Base-by-base conservation (phyloP, 2,888 invertebrate genomes). In the Tenthredo livida region DNA sequence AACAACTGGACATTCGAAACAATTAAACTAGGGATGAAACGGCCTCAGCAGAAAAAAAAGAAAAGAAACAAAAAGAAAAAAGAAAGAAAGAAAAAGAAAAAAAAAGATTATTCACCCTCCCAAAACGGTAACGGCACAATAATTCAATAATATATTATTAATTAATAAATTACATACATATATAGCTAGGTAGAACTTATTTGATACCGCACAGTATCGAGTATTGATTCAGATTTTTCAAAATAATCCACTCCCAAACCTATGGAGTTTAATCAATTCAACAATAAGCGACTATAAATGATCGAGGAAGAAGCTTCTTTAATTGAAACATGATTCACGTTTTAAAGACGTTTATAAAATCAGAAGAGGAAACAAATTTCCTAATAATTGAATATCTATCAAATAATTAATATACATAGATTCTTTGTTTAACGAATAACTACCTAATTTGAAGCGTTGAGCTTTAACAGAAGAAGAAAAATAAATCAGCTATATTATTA, bases 101-200 rank as follows among this genome's bases (percentile, higher is more conserved):
- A 86, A 87, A 88, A 89, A 88, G 88, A 88, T 88, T 89, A 90
- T 90, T 91, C 90, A 92, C 91, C 92, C 92, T 92, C 92, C 92
- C 91, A 91, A 90, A 92, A 92, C 88, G 92, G 92, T 92, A 92
- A 92, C 92, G 92, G 92, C 92, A 92, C 92, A 92, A 92, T 92
- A 92, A 92, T 92, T 92, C 90, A 92, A 92, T 92, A 91, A 91
- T 91, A 92, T 92, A 91, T 91, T 90, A 89, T 90, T 90, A 91
- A 90, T 88, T 86, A 90, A 89, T 82, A 67, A 82, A 82, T 89
- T 89, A 87, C 87, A 89, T 84, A 87, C 87, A 89, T 84, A 87
- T 88, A 87, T 89, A 90, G 90, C 87, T 90, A 89, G 89, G 88
- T 92, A 91, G 90, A 92, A 47, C 54, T 89, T 90, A 89, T 90